Conservation (phyloP, 2,888 invertebrate genomes). For the Eulithis testata region DNA sequence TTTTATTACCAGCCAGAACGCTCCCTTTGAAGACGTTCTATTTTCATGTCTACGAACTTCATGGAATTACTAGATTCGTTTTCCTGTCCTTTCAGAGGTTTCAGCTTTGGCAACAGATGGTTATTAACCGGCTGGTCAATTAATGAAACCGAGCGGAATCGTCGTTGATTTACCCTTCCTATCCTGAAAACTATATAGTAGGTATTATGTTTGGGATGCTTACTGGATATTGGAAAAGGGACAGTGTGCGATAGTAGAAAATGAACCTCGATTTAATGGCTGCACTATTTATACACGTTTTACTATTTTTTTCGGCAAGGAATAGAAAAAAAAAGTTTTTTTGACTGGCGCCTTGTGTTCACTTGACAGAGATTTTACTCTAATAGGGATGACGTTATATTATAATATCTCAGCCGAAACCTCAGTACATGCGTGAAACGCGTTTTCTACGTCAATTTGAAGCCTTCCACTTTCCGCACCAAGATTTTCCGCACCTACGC, state of each 20-base stretch:
- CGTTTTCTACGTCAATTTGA: too few relatives aligned
- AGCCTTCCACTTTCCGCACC: too few relatives aligned
- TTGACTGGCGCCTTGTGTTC: too few relatives aligned
- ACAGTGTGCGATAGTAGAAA: not conserved
- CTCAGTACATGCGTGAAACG: too few relatives aligned
- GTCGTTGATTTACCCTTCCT: conserved; percentile 15
- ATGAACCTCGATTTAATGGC: not conserved
- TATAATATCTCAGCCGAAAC: too few relatives aligned
- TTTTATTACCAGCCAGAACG: not conserved
- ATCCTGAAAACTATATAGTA: conserved; percentile 11
- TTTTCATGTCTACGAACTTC: conserved; percentile 5
- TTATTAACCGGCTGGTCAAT: conserved; percentile 21
- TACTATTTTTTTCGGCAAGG: too few relatives aligned
- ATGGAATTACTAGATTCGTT: conserved; percentile 17
- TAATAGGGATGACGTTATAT: too few relatives aligned
- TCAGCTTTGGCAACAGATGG: conserved; percentile 11
- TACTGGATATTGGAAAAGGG: not conserved
- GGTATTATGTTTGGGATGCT: not conserved
- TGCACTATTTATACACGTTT: too few relatives aligned
- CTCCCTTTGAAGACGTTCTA: conserved; percentile 7
- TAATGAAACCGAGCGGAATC: conserved; percentile 16
- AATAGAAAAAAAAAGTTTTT: too few relatives aligned
- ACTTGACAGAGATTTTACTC: too few relatives aligned
- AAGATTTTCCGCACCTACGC: too few relatives aligned
- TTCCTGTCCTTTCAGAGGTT: conserved; percentile 1